Evolutionary conservation across 2,888 invertebrate species (phyloP).

Genomic region (Limnephilus marmoratus): DNA sequence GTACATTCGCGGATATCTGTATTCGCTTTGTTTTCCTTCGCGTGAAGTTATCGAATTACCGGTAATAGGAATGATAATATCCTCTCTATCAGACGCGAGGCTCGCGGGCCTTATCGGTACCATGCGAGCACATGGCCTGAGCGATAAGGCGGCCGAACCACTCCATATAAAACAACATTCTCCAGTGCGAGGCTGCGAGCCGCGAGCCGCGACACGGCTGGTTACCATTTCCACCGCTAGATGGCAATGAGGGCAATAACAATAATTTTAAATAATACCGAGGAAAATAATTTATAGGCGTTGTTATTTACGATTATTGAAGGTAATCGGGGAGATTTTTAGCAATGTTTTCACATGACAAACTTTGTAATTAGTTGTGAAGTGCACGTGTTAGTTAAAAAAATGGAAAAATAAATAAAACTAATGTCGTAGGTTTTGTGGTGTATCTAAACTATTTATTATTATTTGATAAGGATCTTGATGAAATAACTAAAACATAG

Average conservation of each 20-base stretch:
- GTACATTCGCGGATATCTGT: not conserved
- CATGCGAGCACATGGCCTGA: constrained; percentile 11
- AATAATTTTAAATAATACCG: not conserved
- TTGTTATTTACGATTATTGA: not conserved
- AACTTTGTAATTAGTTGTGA: not conserved
- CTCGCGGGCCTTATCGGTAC: constrained; percentile 3
- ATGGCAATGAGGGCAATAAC: not conserved
- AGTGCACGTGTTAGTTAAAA: no score
- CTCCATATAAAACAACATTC: not conserved
- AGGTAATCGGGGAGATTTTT: not conserved
- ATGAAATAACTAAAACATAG: no score
- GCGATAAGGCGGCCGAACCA: not conserved
- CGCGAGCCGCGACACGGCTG: not conserved
- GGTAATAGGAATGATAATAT: not conserved
- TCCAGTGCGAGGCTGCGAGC: not conserved
- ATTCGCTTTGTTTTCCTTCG: not conserved
- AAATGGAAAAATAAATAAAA: no score
- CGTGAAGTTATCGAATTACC: not conserved
- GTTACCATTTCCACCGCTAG: not conserved
- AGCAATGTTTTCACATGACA: not conserved
- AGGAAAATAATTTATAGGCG: not conserved
- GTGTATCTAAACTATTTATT: no score
- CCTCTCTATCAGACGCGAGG: not conserved
- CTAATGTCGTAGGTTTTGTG: no score
- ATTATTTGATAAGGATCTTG: no score